Conservation (phyloP, 1,140 invertebrate species). For the Anagrus nilaparvatae region DNA sequence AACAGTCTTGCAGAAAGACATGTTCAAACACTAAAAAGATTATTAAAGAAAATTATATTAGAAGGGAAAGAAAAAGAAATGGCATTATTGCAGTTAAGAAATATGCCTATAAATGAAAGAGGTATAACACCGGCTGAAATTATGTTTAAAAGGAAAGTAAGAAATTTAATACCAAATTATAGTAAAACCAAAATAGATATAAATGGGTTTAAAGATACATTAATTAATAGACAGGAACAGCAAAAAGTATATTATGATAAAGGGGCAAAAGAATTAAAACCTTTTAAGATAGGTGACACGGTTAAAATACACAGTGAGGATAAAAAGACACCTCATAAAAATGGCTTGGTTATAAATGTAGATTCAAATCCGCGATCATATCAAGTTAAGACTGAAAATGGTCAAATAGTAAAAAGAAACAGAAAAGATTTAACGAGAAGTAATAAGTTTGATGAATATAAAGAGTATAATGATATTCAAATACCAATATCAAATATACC, state of each 20-base stretch:
- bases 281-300: neutral
- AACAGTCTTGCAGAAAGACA: neutral
- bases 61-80: neutral
- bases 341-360: slow-evolving; percentile 1
- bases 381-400: too few relatives aligned
- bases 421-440: too few relatives aligned
- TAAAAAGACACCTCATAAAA: neutral
- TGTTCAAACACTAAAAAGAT: neutral
- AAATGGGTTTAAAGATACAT: slow-evolving; percentile 43
- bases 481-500: too few relatives aligned
- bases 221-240: neutral
- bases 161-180: too few relatives aligned
- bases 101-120: neutral
- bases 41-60: neutral
- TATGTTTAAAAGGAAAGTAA: too few relatives aligned
- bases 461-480: too few relatives aligned
- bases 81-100: neutral
- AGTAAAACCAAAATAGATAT: too few relatives aligned
- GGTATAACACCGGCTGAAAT: too few relatives aligned
- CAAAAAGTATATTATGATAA: slow-evolving; percentile 8
- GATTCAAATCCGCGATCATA: neutral
- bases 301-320: slow-evolving; percentile 2
- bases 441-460: too few relatives aligned
- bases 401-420: too few relatives aligned
- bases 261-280: slow-evolving; percentile 2